Conservation (phyloP, 1,140 invertebrate genomes). For the Patella vulgata region DNA sequence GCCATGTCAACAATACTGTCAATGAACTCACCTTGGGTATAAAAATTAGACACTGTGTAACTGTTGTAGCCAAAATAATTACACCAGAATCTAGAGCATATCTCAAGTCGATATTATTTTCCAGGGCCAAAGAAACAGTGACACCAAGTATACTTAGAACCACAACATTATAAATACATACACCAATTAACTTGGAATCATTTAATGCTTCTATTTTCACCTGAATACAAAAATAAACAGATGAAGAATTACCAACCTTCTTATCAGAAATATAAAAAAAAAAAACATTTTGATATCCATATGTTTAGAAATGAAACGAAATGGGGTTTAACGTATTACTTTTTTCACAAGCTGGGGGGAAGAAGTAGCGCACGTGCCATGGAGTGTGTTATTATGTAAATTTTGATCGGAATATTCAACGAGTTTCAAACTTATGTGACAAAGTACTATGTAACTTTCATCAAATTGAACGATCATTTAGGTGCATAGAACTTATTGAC, state of each 20-base stretch:
- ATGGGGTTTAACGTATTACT: background rate
- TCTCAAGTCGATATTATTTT: conserved; percentile 13
- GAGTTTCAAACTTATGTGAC: background rate
- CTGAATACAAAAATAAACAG: background rate
- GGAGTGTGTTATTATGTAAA: no score
- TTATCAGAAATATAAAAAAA: background rate
- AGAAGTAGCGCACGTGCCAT: background rate
- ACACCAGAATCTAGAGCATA: conserved; percentile 21
- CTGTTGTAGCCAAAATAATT: conserved; percentile 30
- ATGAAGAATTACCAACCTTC: no score
- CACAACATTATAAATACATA: conserved; percentile 97
- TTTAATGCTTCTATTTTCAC: conserved; percentile 29
- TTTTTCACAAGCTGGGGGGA: conserved; percentile 4
- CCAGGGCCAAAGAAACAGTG: conserved; percentile 85
- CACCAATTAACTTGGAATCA: conserved; percentile 63
- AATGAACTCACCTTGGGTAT: conserved; percentile 42
- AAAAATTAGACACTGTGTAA: conserved; percentile 31
- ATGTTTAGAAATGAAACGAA: background rate
- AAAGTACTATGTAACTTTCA: no score
- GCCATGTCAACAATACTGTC: no score
- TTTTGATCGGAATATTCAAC: no score
- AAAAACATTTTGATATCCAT: no score
- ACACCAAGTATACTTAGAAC: conserved; percentile 95
- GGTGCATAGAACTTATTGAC: no score
- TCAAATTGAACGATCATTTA: no score